phyloP scores from a whole-genome alignment of 2,888 invertebrate genomes.

The Eupithecia centaureata region DNA sequence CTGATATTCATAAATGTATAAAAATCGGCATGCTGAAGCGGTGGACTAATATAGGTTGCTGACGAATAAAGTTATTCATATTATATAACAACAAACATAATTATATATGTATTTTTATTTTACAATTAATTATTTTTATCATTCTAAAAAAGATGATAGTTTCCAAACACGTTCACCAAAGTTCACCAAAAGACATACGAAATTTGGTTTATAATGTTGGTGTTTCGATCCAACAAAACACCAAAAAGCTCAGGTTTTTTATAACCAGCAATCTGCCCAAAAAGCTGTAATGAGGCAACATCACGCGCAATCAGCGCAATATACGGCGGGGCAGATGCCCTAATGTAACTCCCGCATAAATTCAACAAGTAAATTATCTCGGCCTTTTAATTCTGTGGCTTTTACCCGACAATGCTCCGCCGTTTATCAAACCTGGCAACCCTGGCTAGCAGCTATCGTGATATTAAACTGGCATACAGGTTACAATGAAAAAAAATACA shows the following conservation, averaged over 20 bases:
- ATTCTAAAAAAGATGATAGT: too few species aligned
- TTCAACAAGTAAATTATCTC: constrained; percentile 67
- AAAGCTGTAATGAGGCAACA: constrained; percentile 60
- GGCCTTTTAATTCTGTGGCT: constrained; percentile 62
- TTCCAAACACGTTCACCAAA: too few species aligned
- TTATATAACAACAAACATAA: too few species aligned
- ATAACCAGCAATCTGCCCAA: constrained; percentile 28
- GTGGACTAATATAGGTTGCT: too few species aligned
- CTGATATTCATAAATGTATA: too few species aligned
- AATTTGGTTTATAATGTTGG: too few species aligned
- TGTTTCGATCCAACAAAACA: constrained; percentile 1
- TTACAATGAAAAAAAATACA: constrained; percentile 52
- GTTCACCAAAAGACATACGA: too few species aligned
- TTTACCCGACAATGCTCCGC: constrained; percentile 50
- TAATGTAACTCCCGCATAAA: constrained; percentile 60
- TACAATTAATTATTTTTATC: too few species aligned
- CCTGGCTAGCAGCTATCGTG: constrained; percentile 30
- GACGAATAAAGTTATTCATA: too few species aligned
- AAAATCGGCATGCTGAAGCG: too few species aligned
- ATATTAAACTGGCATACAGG: constrained; percentile 52
- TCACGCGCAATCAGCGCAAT: constrained; percentile 62
- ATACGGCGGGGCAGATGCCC: constrained; percentile 55
- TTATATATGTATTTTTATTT: too few species aligned
- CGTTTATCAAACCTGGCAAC: constrained; percentile 56
- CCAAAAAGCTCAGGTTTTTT: background rate